Conservation (phyloP, 2,888 invertebrate species). For the Lepidocyrtoides sp. region DNA sequence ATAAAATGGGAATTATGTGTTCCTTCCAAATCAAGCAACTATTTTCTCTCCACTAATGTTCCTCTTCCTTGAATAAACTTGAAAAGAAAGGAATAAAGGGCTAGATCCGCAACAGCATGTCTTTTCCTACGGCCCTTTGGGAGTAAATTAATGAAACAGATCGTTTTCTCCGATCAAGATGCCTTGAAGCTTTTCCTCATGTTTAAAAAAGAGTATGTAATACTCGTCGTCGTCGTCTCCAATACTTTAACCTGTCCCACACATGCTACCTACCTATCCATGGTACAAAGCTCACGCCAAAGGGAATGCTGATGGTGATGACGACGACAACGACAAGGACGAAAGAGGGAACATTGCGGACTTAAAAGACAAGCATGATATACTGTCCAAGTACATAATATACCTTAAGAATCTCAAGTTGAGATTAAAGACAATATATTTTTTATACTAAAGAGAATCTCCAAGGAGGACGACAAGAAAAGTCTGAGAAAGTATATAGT, state of each 20-base stretch:
- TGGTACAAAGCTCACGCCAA: constrained; percentile 2
- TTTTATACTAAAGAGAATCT: background rate
- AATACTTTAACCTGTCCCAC: background rate
- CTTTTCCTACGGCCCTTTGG: constrained; percentile 55
- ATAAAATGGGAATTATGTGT: background rate
- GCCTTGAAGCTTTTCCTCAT: constrained; percentile 55
- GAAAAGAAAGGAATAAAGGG: constrained; percentile 58
- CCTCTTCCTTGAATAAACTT: constrained; percentile 64
- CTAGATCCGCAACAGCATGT: constrained; percentile 37
- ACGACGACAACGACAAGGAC: background rate
- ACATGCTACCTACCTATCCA: background rate
- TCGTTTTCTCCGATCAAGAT: constrained; percentile 72
- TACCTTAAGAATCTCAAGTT: background rate
- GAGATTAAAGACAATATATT: constrained; percentile 52
- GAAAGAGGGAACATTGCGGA: background rate
- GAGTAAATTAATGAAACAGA: constrained; percentile 78
- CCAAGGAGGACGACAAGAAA: constrained; percentile 25
- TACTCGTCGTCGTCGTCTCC: constrained; percentile 3
- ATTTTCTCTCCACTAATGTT: constrained; percentile 47
- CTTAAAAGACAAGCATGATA: background rate
- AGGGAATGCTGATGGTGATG: background rate
- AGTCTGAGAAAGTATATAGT: constrained; percentile 28
- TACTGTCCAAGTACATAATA: background rate
- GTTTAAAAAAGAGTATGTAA: constrained; percentile 43
- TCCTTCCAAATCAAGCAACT: constrained; percentile 55